These are phyloP conservation scores for Rhabdophis nuchalis DNA, from an alignment of 2,797 vertebrate genomes.

Conservation along the genomic window DNA sequence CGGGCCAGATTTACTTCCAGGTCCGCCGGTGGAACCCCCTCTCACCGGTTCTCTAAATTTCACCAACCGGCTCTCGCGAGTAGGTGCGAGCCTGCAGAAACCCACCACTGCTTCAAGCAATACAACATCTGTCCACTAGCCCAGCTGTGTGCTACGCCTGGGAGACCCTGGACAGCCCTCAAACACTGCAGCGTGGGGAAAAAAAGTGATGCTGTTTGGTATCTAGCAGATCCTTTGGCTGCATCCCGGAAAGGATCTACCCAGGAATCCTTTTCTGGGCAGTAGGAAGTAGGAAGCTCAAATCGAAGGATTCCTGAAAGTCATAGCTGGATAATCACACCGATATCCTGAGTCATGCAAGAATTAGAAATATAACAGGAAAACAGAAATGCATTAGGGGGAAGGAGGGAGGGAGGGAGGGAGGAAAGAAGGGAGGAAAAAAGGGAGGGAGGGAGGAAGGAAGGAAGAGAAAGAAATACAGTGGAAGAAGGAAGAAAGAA, in stretches of 20 bases:
- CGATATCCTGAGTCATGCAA: not conserved
- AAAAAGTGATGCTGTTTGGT: not conserved
- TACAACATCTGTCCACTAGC: not conserved
- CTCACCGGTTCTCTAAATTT: too few species aligned
- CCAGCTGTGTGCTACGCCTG: not conserved
- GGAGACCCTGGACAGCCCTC: not conserved
- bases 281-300: not conserved
- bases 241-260: not conserved
- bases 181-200: too few species aligned
- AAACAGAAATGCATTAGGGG: not conserved
- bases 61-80: too few species aligned
- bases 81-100: too few species aligned
- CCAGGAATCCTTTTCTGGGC: not conserved
- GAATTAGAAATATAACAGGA: not conserved
- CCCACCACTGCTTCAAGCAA: too few species aligned
- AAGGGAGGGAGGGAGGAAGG: too few species aligned
- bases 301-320: not conserved
- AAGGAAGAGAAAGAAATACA: fast-evolving
- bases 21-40: too few species aligned
- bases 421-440: fast-evolving
- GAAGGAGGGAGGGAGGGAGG: fast-evolving
- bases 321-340: not conserved
- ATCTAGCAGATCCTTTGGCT: not conserved
- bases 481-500: fast-evolving
- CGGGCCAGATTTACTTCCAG: too few species aligned